A percentile compares a stretch with the other conserved stretches of the same genome.
These are phyloP conservation scores for Cryptoprocta ferox DNA, from an alignment of 2,797 vertebrate genomes.

Conservation along the genomic window DNA sequence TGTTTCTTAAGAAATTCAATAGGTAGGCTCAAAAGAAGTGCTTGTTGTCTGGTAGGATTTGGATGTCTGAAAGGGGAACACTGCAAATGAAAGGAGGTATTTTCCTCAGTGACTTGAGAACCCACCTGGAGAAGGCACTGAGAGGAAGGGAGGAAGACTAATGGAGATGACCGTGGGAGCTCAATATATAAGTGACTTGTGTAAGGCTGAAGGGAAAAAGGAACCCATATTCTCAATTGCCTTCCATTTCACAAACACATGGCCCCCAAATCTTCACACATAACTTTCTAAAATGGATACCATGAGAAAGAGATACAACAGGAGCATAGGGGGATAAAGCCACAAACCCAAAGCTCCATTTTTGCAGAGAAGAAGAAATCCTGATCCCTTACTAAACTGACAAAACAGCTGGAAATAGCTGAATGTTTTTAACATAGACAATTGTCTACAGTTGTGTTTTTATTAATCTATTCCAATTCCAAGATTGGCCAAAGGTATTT, in stretches of 20 bases:
- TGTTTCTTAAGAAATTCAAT: neutral
- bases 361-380: neutral
- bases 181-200: neutral
- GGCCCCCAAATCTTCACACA: neutral
- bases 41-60: neutral
- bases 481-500: constrained; percentile 31
- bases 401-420: neutral
- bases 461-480: constrained; percentile 26
- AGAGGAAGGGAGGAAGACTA: neutral
- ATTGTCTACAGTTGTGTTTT: neutral
- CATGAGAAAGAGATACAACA: neutral
- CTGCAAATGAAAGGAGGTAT: neutral
- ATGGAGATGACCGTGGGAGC: neutral
- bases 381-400: neutral
- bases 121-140: neutral
- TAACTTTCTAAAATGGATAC: neutral
- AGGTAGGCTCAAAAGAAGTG: neutral
- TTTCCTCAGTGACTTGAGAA: neutral
- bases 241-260: neutral
- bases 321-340: neutral
- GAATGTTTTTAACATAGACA: neutral
- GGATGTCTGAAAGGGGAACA: neutral
- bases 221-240: neutral
- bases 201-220: neutral
- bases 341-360: neutral